These are phyloP conservation scores for Cotesia congregata DNA, from an alignment of 2,888 invertebrate genomes.

Conservation along the genomic window DNA sequence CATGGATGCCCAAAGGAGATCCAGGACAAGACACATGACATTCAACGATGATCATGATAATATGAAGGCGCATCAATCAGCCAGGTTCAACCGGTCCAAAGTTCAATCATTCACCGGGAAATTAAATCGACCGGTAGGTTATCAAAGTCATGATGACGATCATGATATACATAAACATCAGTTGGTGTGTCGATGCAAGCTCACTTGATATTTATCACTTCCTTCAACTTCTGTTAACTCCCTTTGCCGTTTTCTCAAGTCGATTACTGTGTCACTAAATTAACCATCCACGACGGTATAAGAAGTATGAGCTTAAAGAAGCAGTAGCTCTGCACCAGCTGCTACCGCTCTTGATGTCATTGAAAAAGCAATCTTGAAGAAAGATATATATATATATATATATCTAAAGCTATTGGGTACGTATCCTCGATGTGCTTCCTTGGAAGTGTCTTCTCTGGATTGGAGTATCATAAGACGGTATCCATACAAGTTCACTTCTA, in stretches of 20 bases:
- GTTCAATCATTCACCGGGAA: neutral
- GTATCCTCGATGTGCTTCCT: neutral
- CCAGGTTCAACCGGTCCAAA: neutral
- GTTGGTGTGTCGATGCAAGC: neutral
- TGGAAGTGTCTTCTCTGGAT: neutral
- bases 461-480: neutral
- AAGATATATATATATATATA: neutral
- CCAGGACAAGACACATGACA: neutral
- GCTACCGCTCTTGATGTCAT: constrained; percentile 22
- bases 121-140: neutral
- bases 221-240: neutral
- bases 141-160: constrained; percentile 5
- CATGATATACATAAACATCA: neutral
- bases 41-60: neutral
- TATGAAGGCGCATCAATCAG: neutral
- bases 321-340: constrained; percentile 15
- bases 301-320: neutral
- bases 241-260: constrained; percentile 2
- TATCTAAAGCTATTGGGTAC: constrained; percentile 1
- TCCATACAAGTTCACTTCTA: neutral
- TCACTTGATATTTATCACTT: constrained; percentile 15
- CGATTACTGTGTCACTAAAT: constrained; percentile 6
- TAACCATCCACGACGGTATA: neutral
- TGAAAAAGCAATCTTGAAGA: constrained; percentile 14
- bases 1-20: constrained; percentile 6